These are phyloP conservation scores for Hetaerina titia DNA, from an alignment of 2,888 invertebrate genomes.

Conservation along the genomic window DNA sequence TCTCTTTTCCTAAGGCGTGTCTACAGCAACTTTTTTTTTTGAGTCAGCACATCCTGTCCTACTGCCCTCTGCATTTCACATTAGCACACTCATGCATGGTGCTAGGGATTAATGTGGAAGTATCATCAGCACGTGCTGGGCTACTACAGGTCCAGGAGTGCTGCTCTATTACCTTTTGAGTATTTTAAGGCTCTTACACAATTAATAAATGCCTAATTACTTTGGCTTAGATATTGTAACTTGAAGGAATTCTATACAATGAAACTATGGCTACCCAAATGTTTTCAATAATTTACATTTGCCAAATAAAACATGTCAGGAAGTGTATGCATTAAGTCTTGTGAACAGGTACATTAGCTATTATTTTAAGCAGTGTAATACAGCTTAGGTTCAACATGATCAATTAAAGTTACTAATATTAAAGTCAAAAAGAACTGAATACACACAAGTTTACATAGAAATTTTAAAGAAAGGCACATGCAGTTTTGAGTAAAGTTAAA, in stretches of 20 bases:
- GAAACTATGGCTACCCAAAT: slow-evolving; percentile 44
- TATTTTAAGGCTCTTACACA: neutral
- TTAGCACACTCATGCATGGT: slow-evolving; percentile 56
- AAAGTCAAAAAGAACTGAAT: neutral
- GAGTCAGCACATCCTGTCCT: slow-evolving; percentile 41
- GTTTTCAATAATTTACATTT: neutral
- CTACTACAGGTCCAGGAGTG: slow-evolving; percentile 52
- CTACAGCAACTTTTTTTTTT: slow-evolving; percentile 28
- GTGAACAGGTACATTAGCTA: neutral
- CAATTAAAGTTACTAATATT: neutral
- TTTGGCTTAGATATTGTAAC: neutral
- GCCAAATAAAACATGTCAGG: neutral
- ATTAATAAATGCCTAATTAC: slow-evolving; percentile 48
- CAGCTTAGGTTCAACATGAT: neutral
- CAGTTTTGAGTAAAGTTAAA: neutral
- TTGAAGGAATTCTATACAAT: slow-evolving; percentile 27
- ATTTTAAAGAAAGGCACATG: slow-evolving; percentile 2
- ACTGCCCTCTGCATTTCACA: slow-evolving; percentile 29
- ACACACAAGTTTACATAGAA: neutral
- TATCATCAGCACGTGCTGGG: slow-evolving; percentile 61
- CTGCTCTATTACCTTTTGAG: slow-evolving; percentile 30
- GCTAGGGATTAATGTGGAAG: slow-evolving; percentile 14
- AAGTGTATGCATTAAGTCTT: slow-evolving; percentile 16
- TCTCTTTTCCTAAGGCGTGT: slow-evolving; percentile 52
- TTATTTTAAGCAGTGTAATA: slow-evolving; percentile 8